These are phyloP conservation scores for Otus sunia DNA, from an alignment of 2,113 vertebrate genomes.

Conservation along the genomic window DNA sequence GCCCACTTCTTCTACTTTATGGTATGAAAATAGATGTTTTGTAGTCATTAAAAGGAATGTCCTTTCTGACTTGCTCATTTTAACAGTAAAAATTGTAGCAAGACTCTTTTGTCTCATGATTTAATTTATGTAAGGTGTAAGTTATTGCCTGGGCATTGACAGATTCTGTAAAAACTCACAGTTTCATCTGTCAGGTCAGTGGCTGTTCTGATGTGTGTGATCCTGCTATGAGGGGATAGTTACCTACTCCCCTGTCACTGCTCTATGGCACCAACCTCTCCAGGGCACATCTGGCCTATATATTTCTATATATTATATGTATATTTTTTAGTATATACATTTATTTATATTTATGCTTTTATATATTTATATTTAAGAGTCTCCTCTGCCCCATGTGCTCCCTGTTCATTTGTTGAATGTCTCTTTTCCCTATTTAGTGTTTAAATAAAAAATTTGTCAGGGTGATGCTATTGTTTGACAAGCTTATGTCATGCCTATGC, in stretches of 20 bases:
- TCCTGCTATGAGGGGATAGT: not conserved
- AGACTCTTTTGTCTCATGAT: not conserved
- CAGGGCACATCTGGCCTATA: not conserved
- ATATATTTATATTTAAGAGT: not conserved
- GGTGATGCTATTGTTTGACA: not conserved
- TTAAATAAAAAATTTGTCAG: not conserved
- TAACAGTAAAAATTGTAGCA: not conserved
- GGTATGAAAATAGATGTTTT: not conserved
- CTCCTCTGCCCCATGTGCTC: not conserved
- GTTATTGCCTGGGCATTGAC: not conserved
- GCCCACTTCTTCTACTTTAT: not conserved
- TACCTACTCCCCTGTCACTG: not conserved
- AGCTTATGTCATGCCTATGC: not conserved
- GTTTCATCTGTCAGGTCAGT: not conserved
- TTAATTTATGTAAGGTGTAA: not conserved
- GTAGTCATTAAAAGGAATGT: not conserved
- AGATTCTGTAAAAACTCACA: not conserved
- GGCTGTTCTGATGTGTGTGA: accelerated
- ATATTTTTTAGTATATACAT: too few relatives aligned
- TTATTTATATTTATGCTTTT: too few relatives aligned
- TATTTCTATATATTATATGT: not conserved
- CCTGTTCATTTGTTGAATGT: not conserved
- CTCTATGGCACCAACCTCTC: not conserved
- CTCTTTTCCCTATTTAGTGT: not conserved
- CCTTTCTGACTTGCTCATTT: not conserved